Evolutionary conservation across 1,140 invertebrate genomes (phyloP).

Genomic region (Temnothorax longispinosus): DNA sequence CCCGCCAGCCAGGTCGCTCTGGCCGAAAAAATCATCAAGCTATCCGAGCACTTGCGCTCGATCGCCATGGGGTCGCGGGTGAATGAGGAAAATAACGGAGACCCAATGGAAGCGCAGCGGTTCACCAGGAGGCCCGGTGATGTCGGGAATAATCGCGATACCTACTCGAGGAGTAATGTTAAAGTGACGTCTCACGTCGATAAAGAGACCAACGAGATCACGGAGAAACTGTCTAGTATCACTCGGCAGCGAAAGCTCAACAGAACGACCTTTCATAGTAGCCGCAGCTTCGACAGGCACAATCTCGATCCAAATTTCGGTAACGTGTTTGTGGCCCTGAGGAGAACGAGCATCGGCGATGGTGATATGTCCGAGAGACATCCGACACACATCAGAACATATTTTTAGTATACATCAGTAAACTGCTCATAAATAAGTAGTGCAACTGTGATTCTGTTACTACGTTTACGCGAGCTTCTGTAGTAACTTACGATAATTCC

Average conservation of each 20-base stretch:
- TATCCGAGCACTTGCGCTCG: conserved; percentile 84
- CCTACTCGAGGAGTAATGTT: conserved; percentile 34
- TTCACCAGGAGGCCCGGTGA: no score
- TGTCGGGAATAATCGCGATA: no score
- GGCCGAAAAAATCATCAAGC: conserved; percentile 92
- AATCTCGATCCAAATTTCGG: conserved; percentile 25
- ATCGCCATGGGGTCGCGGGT: conserved; percentile 72
- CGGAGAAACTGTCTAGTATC: conserved; percentile 91
- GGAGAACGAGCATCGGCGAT: conserved; percentile 34
- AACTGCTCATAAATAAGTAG: no score
- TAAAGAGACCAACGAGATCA: conserved; percentile 80
- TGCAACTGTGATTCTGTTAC: no score
- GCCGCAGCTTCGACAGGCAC: conserved; percentile 81
- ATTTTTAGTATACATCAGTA: no score
- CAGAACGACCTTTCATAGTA: conserved; percentile 82
- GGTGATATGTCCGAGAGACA: neutral
- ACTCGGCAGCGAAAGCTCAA: conserved; percentile 87
- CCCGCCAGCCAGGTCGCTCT: conserved; percentile 81
- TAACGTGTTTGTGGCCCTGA: conserved; percentile 60
- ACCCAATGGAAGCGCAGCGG: neutral
- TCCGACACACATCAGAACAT: no score
- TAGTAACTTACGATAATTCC: no score
- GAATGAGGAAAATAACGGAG: neutral
- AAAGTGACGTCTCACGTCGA: neutral
- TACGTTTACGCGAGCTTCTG: no score